Conservation (phyloP, 2,888 invertebrate species). For the Drosophila leonis region DNA sequence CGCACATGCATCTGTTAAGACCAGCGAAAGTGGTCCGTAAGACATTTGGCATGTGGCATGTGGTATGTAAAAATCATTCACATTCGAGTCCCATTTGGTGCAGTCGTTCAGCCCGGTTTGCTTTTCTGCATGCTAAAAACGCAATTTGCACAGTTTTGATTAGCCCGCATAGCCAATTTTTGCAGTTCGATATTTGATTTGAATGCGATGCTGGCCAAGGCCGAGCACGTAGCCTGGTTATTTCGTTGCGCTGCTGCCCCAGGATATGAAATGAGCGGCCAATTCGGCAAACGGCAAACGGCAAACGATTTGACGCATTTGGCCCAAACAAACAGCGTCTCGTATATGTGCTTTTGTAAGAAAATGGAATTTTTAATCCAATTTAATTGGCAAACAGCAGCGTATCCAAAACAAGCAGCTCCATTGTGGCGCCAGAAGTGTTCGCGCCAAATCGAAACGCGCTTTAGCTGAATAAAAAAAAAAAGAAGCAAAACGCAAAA, state of each 20-base stretch:
- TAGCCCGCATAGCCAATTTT: constrained; percentile 54
- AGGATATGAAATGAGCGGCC: constrained; percentile 52
- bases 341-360: constrained; percentile 50
- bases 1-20: constrained; percentile 33
- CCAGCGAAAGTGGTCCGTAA: constrained; percentile 27
- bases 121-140: constrained; percentile 47
- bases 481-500: constrained; percentile 20
- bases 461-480: constrained; percentile 3
- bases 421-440: constrained; percentile 39
- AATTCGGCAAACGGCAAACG: constrained; percentile 35
- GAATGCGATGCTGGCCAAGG: constrained; percentile 28
- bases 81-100: constrained; percentile 17
- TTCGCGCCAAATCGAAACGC: constrained; percentile 33
- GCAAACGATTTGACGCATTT: constrained; percentile 60
- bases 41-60: constrained; percentile 12
- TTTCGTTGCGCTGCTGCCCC: constrained; percentile 35
- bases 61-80: constrained; percentile 16
- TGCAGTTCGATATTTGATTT: constrained; percentile 61
- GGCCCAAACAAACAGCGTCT: constrained; percentile 48
- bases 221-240: constrained; percentile 45
- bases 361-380: constrained; percentile 82
- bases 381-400: constrained; percentile 68
- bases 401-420: constrained; percentile 39
- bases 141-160: constrained; percentile 67
- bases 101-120: neutral